Conservation (phyloP, 2,888 invertebrate genomes). For the Ditylenchus weischeri region DNA sequence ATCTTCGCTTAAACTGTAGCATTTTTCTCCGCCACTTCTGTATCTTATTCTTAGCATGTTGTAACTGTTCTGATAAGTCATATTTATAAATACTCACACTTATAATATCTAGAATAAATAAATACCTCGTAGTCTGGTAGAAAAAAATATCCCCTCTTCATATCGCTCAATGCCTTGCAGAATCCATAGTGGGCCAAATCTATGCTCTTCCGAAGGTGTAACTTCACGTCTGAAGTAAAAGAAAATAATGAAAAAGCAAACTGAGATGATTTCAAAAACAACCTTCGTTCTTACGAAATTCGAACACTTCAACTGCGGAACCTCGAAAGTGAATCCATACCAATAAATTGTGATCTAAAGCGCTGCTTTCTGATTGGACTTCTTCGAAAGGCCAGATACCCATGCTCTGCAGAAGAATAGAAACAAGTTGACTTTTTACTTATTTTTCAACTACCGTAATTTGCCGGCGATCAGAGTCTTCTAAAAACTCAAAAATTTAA, state of each 20-base stretch:
- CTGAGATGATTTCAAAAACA: too few species aligned
- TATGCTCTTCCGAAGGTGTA: too few species aligned
- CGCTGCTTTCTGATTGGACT: too few species aligned
- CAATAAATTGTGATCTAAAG: too few species aligned
- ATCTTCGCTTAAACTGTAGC: constrained; percentile 10
- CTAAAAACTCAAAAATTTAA: constrained; percentile 9
- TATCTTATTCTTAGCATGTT: constrained; percentile 19
- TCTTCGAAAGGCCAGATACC: too few species aligned
- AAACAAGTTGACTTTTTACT: too few species aligned
- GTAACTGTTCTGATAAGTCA: constrained; percentile 11
- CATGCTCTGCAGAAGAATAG: too few species aligned
- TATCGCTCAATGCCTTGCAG: constrained; percentile 17
- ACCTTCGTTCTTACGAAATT: neutral
- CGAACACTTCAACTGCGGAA: constrained; percentile 18
- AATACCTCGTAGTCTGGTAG: constrained; percentile 21
- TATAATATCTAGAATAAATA: neutral
- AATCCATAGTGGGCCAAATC: constrained; percentile 21
- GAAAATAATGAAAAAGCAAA: too few species aligned
- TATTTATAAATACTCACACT: neutral
- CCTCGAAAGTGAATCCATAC: constrained; percentile 25
- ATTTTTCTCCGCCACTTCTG: constrained; percentile 18
- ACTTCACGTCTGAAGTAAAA: too few species aligned
- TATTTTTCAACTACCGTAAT: constrained; percentile 22
- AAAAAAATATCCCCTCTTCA: constrained; percentile 8
- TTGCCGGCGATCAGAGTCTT: constrained; percentile 19